Base-by-base conservation (phyloP, 2,888 invertebrate genomes). In the Bibio marci region DNA sequence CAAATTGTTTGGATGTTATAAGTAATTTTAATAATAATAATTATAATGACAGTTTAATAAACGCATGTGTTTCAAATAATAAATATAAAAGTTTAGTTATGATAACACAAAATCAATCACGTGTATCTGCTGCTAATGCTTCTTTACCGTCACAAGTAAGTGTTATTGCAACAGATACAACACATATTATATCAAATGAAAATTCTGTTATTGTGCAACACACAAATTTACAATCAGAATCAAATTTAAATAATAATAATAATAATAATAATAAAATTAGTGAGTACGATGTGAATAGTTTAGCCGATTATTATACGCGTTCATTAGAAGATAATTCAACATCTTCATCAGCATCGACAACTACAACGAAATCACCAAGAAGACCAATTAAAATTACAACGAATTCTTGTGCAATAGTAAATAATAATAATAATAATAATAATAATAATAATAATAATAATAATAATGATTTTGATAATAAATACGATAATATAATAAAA, bases 71-170 rank as follows among this genome's bases (percentile, higher is more conserved):
- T 22, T 22, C 5, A 6, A 22, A 22, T 22, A 22, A 22, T 22
- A 79, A 80, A 59, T 86, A 83, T 62, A 81, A 80, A 55, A 85
- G 85, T 69, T 75, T 85, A 69, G 80, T 86, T 63, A 83, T 85
- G 82, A 86, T 86, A 66, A 85, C 83, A 55, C 82, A 81, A 66
- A 76, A 80, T 60, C 56, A 50, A 50, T 69, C 58, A 37, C 12
- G 8, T 7, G n/a, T n/a, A 14, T 30, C 11, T 8, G 7, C 37
- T 8, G 12, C 4, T 8, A 26, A 27, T 64, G 61, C 49, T 22
- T 8, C 22, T 6, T 6, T 22, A 8, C 65, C 37, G n/a, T 11
- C 67, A 46, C 67, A 67, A 58, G 80, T 80, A 53, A 80, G 75
- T 63, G 77, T 80, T 49, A 73, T 80, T 58, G 76, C 80, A 54